phyloP scores from a whole-genome alignment of 1,140 invertebrate genomes.

The Nasonia vitripennis region DNA sequence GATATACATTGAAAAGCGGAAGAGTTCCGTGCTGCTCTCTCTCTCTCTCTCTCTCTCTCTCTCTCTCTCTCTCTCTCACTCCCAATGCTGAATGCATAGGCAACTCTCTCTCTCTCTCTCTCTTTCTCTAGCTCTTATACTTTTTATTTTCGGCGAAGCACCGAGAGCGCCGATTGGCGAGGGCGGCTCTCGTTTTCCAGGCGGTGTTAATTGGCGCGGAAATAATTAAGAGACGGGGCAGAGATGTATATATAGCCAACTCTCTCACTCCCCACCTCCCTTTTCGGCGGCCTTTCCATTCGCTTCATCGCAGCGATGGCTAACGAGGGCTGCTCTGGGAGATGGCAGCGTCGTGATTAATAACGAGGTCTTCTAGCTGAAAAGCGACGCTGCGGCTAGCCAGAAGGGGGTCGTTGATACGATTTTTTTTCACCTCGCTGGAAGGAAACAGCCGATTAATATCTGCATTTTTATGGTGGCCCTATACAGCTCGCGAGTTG shows the following conservation, averaged over 20 bases:
- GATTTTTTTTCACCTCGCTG: constrained; percentile 16
- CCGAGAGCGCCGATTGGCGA: constrained; percentile 61
- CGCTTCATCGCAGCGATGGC: constrained; percentile 53
- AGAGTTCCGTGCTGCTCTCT: constrained; percentile 30
- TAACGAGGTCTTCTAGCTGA: constrained; percentile 67
- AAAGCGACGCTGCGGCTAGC: neutral
- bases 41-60: neutral
- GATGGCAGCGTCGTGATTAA: constrained; percentile 72
- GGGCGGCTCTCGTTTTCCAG: constrained; percentile 57
- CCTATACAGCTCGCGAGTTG: neutral
- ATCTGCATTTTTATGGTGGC: constrained; percentile 6
- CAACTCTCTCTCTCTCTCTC: neutral
- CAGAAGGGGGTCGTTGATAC: constrained; percentile 34
- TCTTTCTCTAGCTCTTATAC: neutral
- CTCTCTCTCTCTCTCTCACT: neutral
- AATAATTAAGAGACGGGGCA: constrained; percentile 73
- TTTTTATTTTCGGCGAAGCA: constrained; percentile 26
- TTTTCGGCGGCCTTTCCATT: constrained; percentile 5
- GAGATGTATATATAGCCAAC: constrained; percentile 4
- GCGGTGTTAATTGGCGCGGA: constrained; percentile 74
- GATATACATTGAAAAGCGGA: constrained; percentile 42
- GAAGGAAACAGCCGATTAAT: constrained; percentile 28
- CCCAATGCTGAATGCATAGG: constrained; percentile 32
- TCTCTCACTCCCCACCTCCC: constrained; percentile 50
- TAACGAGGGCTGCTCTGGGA: constrained; percentile 71